Evolutionary conservation across 2,888 invertebrate species (phyloP).

Genomic region (Plutella xylostella): DNA sequence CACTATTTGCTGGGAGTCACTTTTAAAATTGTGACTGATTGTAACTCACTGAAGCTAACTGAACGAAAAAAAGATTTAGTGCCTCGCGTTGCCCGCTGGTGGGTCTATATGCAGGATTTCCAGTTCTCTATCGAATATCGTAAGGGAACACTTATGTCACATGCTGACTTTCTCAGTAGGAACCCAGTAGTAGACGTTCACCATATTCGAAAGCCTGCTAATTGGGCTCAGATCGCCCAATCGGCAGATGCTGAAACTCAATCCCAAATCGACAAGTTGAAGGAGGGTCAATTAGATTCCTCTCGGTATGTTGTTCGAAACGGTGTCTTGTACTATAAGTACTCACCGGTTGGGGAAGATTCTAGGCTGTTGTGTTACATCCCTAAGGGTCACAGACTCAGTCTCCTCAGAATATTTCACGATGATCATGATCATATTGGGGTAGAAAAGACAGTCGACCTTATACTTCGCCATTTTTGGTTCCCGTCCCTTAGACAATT

Average conservation of each 20-base stretch:
- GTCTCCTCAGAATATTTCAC: conserved; percentile 1
- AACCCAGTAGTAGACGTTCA: not conserved
- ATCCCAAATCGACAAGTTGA: not conserved
- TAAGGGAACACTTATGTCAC: not conserved
- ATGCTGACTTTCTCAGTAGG: not conserved
- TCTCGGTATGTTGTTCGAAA: not conserved
- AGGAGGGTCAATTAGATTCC: not conserved
- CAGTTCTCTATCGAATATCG: not conserved
- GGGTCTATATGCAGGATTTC: conserved; percentile 15
- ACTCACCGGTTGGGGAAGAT: not conserved
- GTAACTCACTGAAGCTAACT: not conserved
- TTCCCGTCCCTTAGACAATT: conserved; percentile 2
- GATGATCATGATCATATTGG: not conserved
- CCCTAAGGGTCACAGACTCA: not conserved
- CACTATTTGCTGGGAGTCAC: not conserved
- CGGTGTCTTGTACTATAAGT: conserved; percentile 2
- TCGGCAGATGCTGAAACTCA: not conserved
- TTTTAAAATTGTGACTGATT: not conserved
- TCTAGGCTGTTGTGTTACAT: not conserved
- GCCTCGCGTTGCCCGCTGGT: conserved; percentile 8
- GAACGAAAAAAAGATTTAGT: not conserved
- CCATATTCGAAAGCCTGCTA: not conserved
- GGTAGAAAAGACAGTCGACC: not conserved
- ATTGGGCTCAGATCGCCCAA: not conserved
- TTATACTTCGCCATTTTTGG: not conserved